Base-by-base conservation (phyloP, 2,797 vertebrate genomes). In the Malacoctenus gilli region DNA sequence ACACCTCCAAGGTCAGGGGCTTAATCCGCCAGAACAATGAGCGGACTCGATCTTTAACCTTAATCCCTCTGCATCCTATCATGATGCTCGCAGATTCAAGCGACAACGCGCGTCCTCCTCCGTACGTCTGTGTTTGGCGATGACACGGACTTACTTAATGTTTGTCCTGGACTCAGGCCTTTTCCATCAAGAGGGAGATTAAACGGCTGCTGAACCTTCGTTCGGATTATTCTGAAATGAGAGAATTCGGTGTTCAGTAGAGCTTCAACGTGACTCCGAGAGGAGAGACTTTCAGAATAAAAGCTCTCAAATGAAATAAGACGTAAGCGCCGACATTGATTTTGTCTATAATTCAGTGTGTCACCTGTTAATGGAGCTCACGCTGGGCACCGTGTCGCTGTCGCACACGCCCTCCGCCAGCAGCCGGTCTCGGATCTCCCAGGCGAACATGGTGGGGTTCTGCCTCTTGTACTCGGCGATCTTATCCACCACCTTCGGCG, bases 361-460 rank as follows among this genome's bases (percentile, higher is more conserved):
- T 80, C 41, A 96, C 94, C 94, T 93, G 90, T 96, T 96, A 75
- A 96, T 95, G 81, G 95, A 96, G 88, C 94, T 95, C 75, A 96
- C 95, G 20, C 95, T 96, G 76, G 95, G 95, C 56, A 96, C 95
- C 0, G 93, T 96, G 89, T 96, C 95, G 0, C 91, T 88, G 84
- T 95, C 94, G 51, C 95, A 96, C 65, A 95, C 93, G 0, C 93
- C 94, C 71, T 96, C 95, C 0, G 95, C 90, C 78, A 96, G 75
- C 54, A 96, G 92, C 8, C 95, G 80, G 85, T 96, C 95, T 35
- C 95, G 84, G 77, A 96, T 96, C 83, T 96, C 95, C 95, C 95
- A 96, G 14, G 95, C 95, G 8, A 96, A 96, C 95, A 96, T 95
- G 49, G 95, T 96, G 2, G 95, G 95, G 56, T 96, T 96, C 80